These are phyloP conservation scores for Typhlichthys subterraneus DNA, from an alignment of 2,797 vertebrate genomes.

Conservation along the genomic window DNA sequence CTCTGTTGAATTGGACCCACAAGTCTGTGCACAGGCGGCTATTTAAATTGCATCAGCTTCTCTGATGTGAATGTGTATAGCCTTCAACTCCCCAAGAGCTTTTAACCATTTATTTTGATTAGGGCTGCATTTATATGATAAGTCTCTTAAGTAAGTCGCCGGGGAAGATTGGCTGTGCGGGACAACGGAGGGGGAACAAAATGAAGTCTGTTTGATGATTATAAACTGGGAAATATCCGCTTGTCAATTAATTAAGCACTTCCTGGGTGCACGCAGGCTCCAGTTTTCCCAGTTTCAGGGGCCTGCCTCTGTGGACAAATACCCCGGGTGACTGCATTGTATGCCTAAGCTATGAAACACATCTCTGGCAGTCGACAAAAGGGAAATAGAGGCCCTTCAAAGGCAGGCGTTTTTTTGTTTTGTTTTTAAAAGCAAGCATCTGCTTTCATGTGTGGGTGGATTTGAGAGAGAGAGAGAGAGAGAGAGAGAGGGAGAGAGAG, in stretches of 20 bases:
- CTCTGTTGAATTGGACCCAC: conserved; percentile 12
- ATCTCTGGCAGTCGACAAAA: conserved; percentile 46
- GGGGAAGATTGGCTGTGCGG: conserved; percentile 62
- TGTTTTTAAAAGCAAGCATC: conserved; percentile 53
- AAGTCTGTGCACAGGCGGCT: neutral
- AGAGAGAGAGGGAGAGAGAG: too few species aligned
- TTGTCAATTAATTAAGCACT: conserved; percentile 80
- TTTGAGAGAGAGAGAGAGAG: conserved; percentile 36
- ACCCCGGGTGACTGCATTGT: conserved; percentile 58
- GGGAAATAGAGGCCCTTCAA: conserved; percentile 65
- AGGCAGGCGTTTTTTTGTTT: conserved; percentile 29
- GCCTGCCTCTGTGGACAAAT: conserved; percentile 56
- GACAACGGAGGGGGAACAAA: conserved; percentile 73
- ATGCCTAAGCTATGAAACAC: conserved; percentile 56
- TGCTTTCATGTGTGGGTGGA: conserved; percentile 36
- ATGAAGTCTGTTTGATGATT: conserved; percentile 80
- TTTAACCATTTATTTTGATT: conserved; percentile 83
- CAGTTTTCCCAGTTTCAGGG: neutral
- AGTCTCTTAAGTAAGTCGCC: conserved; percentile 75
- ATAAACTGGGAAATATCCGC: conserved; percentile 76
- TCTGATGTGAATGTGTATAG: conserved; percentile 72
- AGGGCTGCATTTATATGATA: conserved; percentile 84
- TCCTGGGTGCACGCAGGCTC: conserved; percentile 50
- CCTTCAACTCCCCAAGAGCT: conserved; percentile 72
- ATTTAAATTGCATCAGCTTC: conserved; percentile 62